Evolutionary conservation across 2,113 vertebrate genomes (phyloP).

Genomic region (Lynx canadensis): DNA sequence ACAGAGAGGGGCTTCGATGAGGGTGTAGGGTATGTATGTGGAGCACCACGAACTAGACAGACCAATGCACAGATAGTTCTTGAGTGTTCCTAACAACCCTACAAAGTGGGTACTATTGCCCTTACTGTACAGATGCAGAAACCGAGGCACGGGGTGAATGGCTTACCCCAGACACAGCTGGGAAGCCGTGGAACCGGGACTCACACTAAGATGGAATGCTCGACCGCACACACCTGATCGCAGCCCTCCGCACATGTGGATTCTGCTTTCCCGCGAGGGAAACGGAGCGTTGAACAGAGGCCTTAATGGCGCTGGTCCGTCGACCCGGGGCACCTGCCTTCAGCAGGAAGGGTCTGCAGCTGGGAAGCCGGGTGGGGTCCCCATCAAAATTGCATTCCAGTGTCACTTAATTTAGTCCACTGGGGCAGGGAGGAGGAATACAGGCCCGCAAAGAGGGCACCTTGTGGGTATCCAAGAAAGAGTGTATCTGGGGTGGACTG

Average conservation of each 20-base stretch:
- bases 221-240: not conserved
- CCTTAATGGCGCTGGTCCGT: not conserved
- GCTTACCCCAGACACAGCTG: not conserved
- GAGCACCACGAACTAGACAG: not conserved
- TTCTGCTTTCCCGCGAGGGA: not conserved
- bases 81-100: not conserved
- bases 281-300: not conserved
- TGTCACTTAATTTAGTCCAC: not conserved
- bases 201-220: not conserved
- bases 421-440: not conserved
- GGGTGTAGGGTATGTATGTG: no score
- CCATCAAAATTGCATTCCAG: not conserved
- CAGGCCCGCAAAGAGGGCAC: not conserved
- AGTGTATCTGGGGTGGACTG: rapidly evolving
- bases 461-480: not conserved
- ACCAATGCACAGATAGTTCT: not conserved
- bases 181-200: not conserved
- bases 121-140: not conserved
- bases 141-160: not conserved
- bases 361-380: not conserved
- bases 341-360: not conserved
- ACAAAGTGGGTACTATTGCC: not conserved
- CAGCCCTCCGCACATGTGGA: not conserved
- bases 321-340: not conserved
- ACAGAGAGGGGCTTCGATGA: not conserved